A percentile compares a stretch with the other conserved stretches of the same genome.
Conservation (phyloP, 53 echinoderm and acorn worm genomes). For the Henricia sp. region DNA sequence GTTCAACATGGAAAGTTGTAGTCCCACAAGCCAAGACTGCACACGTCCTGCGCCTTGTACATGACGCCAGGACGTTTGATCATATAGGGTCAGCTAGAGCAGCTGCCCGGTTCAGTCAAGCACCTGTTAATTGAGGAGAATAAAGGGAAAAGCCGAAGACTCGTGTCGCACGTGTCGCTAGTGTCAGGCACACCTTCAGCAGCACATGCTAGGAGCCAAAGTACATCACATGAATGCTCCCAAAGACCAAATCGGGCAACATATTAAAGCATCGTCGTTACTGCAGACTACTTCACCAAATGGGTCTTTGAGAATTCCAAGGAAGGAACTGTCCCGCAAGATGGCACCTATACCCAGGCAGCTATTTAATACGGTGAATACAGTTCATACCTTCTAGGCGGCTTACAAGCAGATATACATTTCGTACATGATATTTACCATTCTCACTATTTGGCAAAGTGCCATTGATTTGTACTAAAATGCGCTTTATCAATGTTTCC, state of each 20-base stretch:
- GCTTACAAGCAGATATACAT: too few relatives aligned
- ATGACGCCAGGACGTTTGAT: neutral
- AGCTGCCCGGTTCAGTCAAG: neutral
- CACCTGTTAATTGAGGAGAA: neutral
- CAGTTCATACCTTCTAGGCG: too few relatives aligned
- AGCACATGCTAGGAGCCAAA: neutral
- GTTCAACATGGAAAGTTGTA: neutral
- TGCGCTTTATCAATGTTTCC: too few relatives aligned
- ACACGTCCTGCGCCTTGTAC: neutral
- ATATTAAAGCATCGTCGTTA: too few relatives aligned
- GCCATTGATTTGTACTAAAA: too few relatives aligned
- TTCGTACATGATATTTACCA: too few relatives aligned
- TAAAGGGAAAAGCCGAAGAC: neutral
- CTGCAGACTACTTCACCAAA: constrained; percentile 40
- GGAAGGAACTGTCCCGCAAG: too few relatives aligned
- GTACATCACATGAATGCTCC: neutral
- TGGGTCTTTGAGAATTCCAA: too few relatives aligned
- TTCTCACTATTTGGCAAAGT: too few relatives aligned
- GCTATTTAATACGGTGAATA: too few relatives aligned
- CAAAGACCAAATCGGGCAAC: neutral
- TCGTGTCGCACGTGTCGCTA: neutral
- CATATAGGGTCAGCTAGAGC: neutral
- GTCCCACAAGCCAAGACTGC: neutral
- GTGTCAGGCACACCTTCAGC: constrained; percentile 5
- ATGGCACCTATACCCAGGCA: too few relatives aligned